These are phyloP conservation scores for Puntigrus tetrazona DNA, from an alignment of 2,113 vertebrate species.

Conservation along the genomic window DNA sequence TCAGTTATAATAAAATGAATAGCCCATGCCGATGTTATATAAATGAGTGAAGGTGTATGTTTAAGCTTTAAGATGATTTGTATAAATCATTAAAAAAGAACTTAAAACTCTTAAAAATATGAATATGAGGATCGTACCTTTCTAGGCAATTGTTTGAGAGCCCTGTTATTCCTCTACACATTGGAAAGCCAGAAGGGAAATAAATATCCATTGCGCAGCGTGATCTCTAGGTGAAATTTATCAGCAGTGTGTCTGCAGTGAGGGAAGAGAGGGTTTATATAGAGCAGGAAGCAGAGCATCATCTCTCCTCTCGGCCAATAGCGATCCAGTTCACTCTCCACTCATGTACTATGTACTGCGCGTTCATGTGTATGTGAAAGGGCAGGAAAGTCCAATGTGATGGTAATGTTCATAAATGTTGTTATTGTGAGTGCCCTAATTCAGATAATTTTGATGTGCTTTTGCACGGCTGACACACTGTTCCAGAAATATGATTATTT, in stretches of 20 bases:
- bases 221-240: constrained; percentile 57
- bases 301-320: constrained; percentile 68
- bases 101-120: not conserved
- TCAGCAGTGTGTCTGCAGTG: constrained; percentile 47
- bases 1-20: not conserved
- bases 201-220: constrained; percentile 62
- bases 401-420: not conserved
- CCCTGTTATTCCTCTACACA: constrained; percentile 82
- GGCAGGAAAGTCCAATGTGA: not conserved
- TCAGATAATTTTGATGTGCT: not conserved
- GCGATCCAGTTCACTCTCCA: not conserved
- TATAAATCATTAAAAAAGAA: not conserved
- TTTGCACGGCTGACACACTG: constrained; percentile 1
- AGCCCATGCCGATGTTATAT: not conserved
- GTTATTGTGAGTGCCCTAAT: not conserved
- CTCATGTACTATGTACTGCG: constrained; percentile 10
- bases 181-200: constrained; percentile 64
- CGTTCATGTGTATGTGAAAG: constrained; percentile 24
- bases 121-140: constrained; percentile 76
- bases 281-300: constrained; percentile 60
- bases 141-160: constrained; percentile 84
- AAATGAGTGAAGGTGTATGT: not conserved
- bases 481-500: constrained; percentile 5
- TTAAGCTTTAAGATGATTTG: not conserved
- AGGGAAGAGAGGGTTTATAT: constrained; percentile 73